Base-by-base conservation (phyloP, 2,113 vertebrate species). In the Pangasianodon gigas region DNA sequence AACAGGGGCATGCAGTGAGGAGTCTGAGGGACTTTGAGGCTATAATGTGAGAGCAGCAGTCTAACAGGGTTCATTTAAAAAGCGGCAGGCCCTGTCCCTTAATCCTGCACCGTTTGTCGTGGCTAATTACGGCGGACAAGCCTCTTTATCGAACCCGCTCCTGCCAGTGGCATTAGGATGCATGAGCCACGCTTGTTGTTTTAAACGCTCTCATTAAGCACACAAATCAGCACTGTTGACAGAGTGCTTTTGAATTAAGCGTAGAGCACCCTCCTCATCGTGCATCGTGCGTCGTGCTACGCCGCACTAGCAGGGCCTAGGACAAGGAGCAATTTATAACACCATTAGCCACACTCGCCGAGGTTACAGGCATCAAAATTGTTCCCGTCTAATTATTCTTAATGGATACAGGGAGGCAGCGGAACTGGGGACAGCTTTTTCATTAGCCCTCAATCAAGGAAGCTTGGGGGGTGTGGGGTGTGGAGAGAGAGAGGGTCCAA, bases 321-420 rank as follows among this genome's bases (percentile, higher is more conserved):
- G 98, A 99, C 98, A 99, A 98, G 98, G 97, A 98, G 98, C 98
- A 99, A 99, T 99, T 99, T 99, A 99, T 99, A 99, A 99, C 98
- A 97, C 98, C 98, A 99, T 99, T 99, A 99, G 98, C 98, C 97
- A 98, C 97, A 98, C 98, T 99, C 96, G 96, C 96, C 97, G 97
- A 99, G 98, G 98, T 99, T 99, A 99, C 98, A 98, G 97, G 97
- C 98, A 98, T 99, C 98, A 99, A 98, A 99, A 98, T 97, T 98
- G 97, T 98, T 99, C 98, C 97, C 97, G 97, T 96, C 96, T 99
- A 99, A 99, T 99, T 99, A 99, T 99, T 99, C 98, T 97, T 99
- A 99, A 99, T 99, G 98, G 98, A 99, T 98, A 99, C 97, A 98
- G 97, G 98, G 97, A 98, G 98, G 97, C 97, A 98, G 97, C 96